Percentiles rank a stretch among this genome's conserved stretches.
phyloP scores from a whole-genome alignment of 2,113 vertebrate species.

The Callionymus lyra region DNA sequence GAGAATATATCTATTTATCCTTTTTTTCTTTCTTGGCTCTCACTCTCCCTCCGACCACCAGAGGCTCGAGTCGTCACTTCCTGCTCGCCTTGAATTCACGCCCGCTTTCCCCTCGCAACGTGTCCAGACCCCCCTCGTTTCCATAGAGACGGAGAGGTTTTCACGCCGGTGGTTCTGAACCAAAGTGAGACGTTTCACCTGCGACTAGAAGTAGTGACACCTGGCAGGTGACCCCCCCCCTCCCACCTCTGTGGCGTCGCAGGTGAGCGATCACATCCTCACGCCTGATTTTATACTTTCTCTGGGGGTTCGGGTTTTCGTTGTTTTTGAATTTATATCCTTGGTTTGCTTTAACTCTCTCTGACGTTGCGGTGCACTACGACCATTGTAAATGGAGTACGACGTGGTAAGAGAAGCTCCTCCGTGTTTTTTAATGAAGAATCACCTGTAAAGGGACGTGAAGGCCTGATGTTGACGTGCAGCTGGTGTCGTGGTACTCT shows the following conservation, averaged over 20 bases:
- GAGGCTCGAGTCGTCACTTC: conserved; percentile 21
- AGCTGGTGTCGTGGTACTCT: conserved; percentile 44
- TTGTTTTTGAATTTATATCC: conserved; percentile 25
- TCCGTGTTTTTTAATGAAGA: conserved; percentile 40
- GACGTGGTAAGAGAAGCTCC: conserved; percentile 39
- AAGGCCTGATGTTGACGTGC: conserved; percentile 47
- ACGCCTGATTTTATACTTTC: conserved; percentile 41
- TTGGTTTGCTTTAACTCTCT: conserved; percentile 29
- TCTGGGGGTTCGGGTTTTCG: conserved; percentile 41
- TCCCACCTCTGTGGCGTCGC: too few relatives aligned
- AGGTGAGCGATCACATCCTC: conserved; percentile 43
- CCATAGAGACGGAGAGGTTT: too few relatives aligned
- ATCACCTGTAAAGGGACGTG: conserved; percentile 51
- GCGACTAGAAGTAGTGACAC: too few relatives aligned
- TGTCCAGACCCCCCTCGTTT: too few relatives aligned
- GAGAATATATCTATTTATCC: conserved; percentile 56
- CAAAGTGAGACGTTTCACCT: too few relatives aligned
- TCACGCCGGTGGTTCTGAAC: too few relatives aligned
- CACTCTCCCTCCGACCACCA: conserved; percentile 27
- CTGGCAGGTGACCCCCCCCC: too few relatives aligned
- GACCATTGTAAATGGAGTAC: conserved; percentile 54
- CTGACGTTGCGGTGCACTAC: conserved; percentile 58
- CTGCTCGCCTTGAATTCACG: conserved; percentile 20
- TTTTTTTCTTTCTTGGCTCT: conserved; percentile 33
- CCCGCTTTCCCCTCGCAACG: conserved; percentile 11